These are phyloP conservation scores for Seira sanloemensis DNA, from an alignment of 2,888 invertebrate species.

Conservation along the genomic window DNA sequence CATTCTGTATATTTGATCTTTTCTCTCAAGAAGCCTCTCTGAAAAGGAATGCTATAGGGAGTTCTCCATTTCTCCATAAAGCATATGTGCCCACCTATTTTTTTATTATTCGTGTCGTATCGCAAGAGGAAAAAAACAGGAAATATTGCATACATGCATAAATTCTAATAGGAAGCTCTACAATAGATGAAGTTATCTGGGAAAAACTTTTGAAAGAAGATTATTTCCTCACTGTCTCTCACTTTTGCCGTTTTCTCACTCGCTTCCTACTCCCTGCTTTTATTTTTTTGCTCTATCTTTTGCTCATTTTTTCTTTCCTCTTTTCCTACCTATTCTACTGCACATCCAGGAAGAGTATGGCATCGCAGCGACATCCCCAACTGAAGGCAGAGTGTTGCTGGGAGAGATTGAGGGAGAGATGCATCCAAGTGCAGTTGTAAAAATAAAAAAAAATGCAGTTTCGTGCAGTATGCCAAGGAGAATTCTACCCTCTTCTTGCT, in stretches of 20 bases:
- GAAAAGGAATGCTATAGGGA: neutral
- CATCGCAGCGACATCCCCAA: conserved; percentile 2
- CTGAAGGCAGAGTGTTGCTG: neutral
- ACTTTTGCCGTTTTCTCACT: neutral
- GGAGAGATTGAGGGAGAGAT: neutral
- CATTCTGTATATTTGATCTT: neutral
- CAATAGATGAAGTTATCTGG: neutral
- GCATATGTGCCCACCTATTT: too few species aligned
- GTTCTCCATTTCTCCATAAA: too few species aligned
- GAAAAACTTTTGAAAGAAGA: conserved; percentile 17
- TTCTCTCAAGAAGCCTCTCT: too few species aligned
- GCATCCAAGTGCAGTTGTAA: neutral
- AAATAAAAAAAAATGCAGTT: neutral
- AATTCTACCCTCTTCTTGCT: neutral
- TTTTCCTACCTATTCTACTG: too few species aligned
- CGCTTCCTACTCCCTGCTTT: conserved; percentile 2
- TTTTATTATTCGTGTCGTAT: neutral
- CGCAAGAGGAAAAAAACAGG: neutral
- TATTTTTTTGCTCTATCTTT: conserved; percentile 8
- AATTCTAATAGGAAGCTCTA: neutral
- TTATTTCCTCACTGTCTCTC: conserved; percentile 22
- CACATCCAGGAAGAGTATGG: neutral
- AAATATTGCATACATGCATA: neutral
- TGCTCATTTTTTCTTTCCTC: conserved; percentile 24
- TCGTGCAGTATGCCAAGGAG: conserved; percentile 9